Evolutionary conservation across 2,888 invertebrate genomes (phyloP), one percentile per base, ranked within the genome.

Genomic region (Zelleria hepariella): DNA sequence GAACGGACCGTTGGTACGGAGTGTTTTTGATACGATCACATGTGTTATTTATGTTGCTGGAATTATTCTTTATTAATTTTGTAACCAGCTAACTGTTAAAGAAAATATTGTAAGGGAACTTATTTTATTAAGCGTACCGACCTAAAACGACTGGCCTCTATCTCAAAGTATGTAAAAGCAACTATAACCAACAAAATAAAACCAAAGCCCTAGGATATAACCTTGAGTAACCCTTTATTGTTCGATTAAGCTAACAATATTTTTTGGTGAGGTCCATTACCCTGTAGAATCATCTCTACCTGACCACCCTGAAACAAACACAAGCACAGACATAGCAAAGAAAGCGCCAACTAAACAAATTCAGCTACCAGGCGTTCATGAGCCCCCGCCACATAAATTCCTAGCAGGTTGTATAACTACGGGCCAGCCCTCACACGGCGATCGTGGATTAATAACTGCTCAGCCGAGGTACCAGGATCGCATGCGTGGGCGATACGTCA

Each of bases 361-460:
- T n/a, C 66, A 65, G 66, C 77, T 73, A 79, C 78, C 75, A 76
- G 77, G 80, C 72, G 71, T 72, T 73, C 83, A 82, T 77, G 77
- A 72, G 64, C 64, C 69, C 62, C 62, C 65, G 66, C 69, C 80
- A 80, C 84, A 85, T 86, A 86, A 86, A 86, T 84, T 81, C 80
- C 74, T 72, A 42, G 32, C 32, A 42, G 32, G 32, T 42, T 42
- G 72, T 76, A 78, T 80, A 79, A 75, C 27, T 20, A 55, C 20
- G 8, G 18, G 70, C 32, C 15, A 42, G 32, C 68, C 86, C 86
- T 80, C 86, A 85, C 86, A 85, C 85, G 71, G 86, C 67, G 52
- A 58, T 21, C 58, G 74, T 73, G 75, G 80, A 82, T 83, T 81
- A 80, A 82, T 82, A 78, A 72, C 72, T 78, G 70, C 67, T 26